phyloP scores from a whole-genome alignment of 2,888 invertebrate genomes.

The Agonopterix arenella region DNA sequence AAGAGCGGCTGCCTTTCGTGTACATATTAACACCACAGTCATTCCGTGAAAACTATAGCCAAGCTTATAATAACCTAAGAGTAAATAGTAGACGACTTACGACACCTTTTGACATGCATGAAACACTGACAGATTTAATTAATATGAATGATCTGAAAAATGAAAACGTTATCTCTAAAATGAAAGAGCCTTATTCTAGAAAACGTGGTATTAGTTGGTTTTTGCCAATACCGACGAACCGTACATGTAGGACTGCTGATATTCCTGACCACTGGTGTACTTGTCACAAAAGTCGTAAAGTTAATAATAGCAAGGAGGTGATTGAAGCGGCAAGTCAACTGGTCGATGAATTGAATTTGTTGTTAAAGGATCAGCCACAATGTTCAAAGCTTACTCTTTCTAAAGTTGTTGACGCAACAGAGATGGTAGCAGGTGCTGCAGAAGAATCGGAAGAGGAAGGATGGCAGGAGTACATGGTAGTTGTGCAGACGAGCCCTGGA shows the following conservation, averaged over 20 bases:
- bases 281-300: constrained; percentile 82
- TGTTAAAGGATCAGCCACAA: constrained; percentile 76
- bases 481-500: constrained; percentile 80
- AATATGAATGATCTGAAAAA: constrained; percentile 63
- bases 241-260: constrained; percentile 86
- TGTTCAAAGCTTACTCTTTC: constrained; percentile 81
- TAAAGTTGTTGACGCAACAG: constrained; percentile 80
- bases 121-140: constrained; percentile 84
- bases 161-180: constrained; percentile 50
- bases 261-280: constrained; percentile 93
- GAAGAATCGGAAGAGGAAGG: constrained; percentile 45
- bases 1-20: constrained; percentile 91
- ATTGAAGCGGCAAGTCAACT: constrained; percentile 77
- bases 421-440: constrained; percentile 67
- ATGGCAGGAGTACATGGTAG: constrained; percentile 79
- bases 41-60: constrained; percentile 79
- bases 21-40: constrained; percentile 84
- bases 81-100: constrained; percentile 84
- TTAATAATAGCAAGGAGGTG: constrained; percentile 74
- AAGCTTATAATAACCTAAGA: constrained; percentile 79
- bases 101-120: constrained; percentile 89
- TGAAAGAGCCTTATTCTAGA: constrained; percentile 40
- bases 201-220: constrained; percentile 86
- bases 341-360: constrained; percentile 79
- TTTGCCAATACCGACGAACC: constrained; percentile 79